Evolutionary conservation across 2,888 invertebrate species (phyloP).

Genomic region (Mesorhabditis spiculigera): DNA sequence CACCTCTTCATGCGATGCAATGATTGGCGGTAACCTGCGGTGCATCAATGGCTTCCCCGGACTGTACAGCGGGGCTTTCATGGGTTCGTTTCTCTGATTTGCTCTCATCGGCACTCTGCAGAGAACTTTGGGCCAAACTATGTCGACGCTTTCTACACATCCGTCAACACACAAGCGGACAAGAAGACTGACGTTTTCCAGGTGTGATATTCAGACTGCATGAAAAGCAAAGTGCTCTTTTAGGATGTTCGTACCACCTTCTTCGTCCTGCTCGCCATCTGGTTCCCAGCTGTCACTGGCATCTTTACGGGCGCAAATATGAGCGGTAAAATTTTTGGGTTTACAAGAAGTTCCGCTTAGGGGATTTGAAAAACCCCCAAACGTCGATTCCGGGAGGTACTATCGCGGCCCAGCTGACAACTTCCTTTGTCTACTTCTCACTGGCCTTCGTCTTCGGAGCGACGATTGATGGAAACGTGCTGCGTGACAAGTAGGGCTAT

Average conservation of each 20-base stretch:
- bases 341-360: constrained; percentile 7
- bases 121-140: constrained; percentile 39
- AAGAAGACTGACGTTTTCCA: constrained; percentile 63
- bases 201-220: constrained; percentile 1
- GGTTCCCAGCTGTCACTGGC: constrained; percentile 98
- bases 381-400: constrained; percentile 97
- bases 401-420: constrained; percentile 90
- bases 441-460: constrained; percentile 81
- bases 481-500: constrained; percentile 83
- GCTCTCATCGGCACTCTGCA: constrained; percentile 13
- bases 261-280: constrained; percentile 92
- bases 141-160: constrained; percentile 28
- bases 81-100: constrained; percentile 13
- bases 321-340: constrained; percentile 67
- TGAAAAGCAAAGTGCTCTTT: constrained; percentile 61
- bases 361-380: constrained; percentile 92
- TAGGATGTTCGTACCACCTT: constrained; percentile 86
- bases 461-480: constrained; percentile 84
- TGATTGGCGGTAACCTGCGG: constrained; percentile 34
- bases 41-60: constrained; percentile 83
- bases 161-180: constrained; percentile 22
- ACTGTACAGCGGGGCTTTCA: constrained; percentile 81
- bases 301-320: constrained; percentile 99
- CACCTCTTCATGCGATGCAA: constrained; percentile 11
- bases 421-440: constrained; percentile 85